These are phyloP conservation scores for Xiphophorus maculatus DNA, from an alignment of 2,113 vertebrate genomes.

Conservation along the genomic window DNA sequence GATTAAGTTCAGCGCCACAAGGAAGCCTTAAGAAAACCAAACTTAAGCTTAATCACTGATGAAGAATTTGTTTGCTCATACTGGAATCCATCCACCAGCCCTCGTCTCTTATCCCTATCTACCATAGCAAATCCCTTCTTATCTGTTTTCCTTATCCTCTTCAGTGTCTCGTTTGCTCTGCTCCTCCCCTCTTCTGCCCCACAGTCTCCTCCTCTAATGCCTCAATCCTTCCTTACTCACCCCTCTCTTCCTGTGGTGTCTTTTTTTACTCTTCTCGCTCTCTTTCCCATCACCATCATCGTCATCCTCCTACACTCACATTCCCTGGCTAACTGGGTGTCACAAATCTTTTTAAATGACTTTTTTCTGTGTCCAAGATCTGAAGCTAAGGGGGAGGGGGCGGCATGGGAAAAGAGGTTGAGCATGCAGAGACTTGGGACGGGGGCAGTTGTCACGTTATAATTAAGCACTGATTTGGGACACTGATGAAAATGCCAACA, in stretches of 20 bases:
- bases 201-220: conserved; percentile 6
- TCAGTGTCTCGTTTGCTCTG: conserved; percentile 21
- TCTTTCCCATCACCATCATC: background rate
- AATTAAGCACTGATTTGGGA: conserved; percentile 79
- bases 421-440: background rate
- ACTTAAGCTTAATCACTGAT: conserved; percentile 39
- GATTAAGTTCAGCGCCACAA: background rate
- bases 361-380: conserved; percentile 32
- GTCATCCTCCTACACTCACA: background rate
- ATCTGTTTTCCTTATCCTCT: conserved; percentile 27
- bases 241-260: background rate
- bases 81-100: conserved; percentile 47
- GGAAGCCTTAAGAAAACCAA: conserved; percentile 23
- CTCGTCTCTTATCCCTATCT: conserved; percentile 51
- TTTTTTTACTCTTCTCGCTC: conserved; percentile 6
- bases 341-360: conserved; percentile 49
- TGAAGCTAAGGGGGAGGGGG: conserved; percentile 7
- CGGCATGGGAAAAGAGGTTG: background rate
- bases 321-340: conserved; percentile 17
- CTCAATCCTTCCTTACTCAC: conserved; percentile 20
- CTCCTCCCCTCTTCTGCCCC: conserved; percentile 9
- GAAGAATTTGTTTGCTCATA: conserved; percentile 46
- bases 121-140: conserved; percentile 47
- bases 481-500: conserved; percentile 66
- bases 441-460: conserved; percentile 43